Evolutionary conservation across 2,113 vertebrate species (phyloP), one percentile per base, ranked within the genome.

Genomic region (Ailuropoda melanoleuca): DNA sequence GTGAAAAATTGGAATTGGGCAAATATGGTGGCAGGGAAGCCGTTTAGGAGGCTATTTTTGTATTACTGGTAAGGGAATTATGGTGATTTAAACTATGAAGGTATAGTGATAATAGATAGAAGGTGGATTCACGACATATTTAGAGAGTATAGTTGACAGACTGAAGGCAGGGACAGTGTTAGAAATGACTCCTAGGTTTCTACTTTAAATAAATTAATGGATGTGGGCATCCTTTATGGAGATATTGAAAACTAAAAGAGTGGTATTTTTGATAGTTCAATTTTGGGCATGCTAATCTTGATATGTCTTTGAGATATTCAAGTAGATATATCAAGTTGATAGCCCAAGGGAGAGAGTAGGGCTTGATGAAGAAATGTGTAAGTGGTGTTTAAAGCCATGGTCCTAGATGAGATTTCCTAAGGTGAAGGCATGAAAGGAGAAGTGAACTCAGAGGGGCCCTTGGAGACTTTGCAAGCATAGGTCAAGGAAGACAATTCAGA

Each of bases 231-330:
- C 39, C 74, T 88, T 39, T 39, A 80, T 39, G 90, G 72, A 78
- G 34, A 58, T 92, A n/a, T 34, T 77, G 64, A 78, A 77, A 89
- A 50, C 55, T 58, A 21, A 4, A 95, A 77, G 37, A 53, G 7
- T 82, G 37, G 1, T 29, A 75, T 19, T 5, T 53, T 77, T 93
- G 23, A 64, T 78, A 82, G 53, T 88, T 94, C 4, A 55, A 9
- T 96, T 93, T 96, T 31, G 24, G 24, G 19, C 86, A 77, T 82
- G 48, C 92, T 97, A 66, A 89, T 58, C 50, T 81, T 75, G 68
- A 91, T 9, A 23, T 72, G 5, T 37, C 72, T 70, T 5, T 62
- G 24, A 93, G 53, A 80, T 26, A 75, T 50, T 84, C 4, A 85
- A 13, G n/a, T 85, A 50, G 43, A 72, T 92, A 72, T 53, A 95